Conservation (phyloP, 1,140 invertebrate species). For the Ceratoteleas bidentatus region DNA sequence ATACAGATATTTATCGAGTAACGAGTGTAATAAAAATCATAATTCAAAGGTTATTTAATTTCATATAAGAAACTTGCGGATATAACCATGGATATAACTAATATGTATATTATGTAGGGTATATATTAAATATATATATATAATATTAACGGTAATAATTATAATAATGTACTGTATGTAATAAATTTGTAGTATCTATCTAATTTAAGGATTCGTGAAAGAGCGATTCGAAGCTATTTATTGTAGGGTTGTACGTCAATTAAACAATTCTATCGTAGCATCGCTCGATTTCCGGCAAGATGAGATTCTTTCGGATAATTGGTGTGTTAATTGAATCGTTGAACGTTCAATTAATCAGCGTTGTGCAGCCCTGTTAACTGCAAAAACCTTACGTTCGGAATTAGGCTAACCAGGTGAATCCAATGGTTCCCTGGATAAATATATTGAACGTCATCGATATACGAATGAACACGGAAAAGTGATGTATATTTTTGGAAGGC, state of each 20-base stretch:
- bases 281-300: no score
- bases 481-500: conserved; percentile 44
- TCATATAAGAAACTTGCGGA: conserved; percentile 70
- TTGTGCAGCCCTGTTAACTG: conserved; percentile 13
- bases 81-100: conserved; percentile 62
- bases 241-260: conserved; percentile 29
- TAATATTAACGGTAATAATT: not conserved
- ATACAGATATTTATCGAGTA: conserved; percentile 62
- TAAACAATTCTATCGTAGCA: conserved; percentile 12
- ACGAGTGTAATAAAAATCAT: conserved; percentile 8
- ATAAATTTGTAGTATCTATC: conserved; percentile 45
- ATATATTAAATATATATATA: not conserved
- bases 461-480: conserved; percentile 18
- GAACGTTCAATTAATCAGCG: conserved; percentile 18
- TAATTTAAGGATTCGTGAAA: conserved; percentile 29
- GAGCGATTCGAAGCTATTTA: conserved; percentile 68
- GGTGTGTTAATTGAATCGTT: conserved; percentile 8
- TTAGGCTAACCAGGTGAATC: conserved; percentile 15
- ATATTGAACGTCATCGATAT: conserved; percentile 4
- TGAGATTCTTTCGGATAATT: conserved; percentile 21
- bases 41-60: conserved; percentile 68
- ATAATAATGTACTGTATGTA: conserved; percentile 36
- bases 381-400: conserved; percentile 8
- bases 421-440: conserved; percentile 17
- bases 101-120: conserved; percentile 48